These are phyloP conservation scores for Nasua narica DNA, from an alignment of 2,797 vertebrate genomes.

Conservation along the genomic window DNA sequence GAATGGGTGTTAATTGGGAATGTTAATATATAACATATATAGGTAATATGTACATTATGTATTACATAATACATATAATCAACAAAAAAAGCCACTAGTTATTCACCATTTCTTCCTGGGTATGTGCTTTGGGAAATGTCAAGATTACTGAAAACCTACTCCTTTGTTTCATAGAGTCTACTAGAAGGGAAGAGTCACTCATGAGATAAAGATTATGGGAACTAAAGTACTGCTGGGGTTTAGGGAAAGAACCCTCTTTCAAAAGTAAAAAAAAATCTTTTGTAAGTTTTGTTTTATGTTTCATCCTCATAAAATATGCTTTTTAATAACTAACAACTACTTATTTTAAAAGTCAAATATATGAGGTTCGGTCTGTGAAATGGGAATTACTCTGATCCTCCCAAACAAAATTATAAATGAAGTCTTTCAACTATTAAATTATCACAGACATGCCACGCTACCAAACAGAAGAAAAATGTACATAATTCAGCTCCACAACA, in stretches of 20 bases:
- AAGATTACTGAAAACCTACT: neutral
- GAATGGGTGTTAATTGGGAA: neutral
- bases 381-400: neutral
- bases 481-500: neutral
- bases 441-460: neutral
- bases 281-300: neutral
- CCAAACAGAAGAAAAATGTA: constrained; percentile 20
- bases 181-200: neutral
- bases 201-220: neutral
- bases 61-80: neutral
- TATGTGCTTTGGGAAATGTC: neutral
- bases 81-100: neutral
- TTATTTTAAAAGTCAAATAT: neutral
- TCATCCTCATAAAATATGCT: neutral
- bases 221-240: neutral
- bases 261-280: neutral
- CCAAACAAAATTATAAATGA: constrained; percentile 12
- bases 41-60: neutral
- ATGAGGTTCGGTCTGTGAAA: neutral
- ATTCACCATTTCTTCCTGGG: neutral
- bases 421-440: neutral
- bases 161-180: neutral
- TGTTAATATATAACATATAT: neutral
- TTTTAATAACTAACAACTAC: neutral
- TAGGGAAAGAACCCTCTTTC: neutral